Evolutionary conservation across 2,888 invertebrate genomes (phyloP).

Genomic region (Periphyllus acericola): DNA sequence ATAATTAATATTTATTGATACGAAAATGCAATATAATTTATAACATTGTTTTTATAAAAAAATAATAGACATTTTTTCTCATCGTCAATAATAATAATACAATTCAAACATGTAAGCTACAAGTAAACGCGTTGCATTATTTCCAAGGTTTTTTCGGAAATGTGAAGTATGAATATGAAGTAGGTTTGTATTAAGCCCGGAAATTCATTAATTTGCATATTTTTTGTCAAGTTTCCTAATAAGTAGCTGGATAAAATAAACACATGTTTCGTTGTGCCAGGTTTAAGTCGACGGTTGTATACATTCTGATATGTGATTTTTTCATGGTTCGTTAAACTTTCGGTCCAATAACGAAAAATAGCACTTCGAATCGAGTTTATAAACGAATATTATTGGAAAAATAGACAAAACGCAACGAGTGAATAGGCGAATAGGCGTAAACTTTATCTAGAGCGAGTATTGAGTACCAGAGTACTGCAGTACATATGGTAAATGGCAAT

Average conservation of each 20-base stretch:
- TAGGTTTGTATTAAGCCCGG: conserved; percentile 5
- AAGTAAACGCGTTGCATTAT: not conserved
- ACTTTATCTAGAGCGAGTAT: not conserved
- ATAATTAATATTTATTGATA: not conserved
- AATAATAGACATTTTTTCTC: not conserved
- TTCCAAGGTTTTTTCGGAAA: conserved; percentile 17
- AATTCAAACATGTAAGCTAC: not conserved
- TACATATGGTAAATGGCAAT: not conserved
- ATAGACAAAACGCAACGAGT: not conserved
- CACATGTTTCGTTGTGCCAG: conserved; percentile 15
- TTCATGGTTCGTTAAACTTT: not conserved
- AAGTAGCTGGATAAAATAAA: conserved; percentile 9
- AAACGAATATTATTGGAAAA: not conserved
- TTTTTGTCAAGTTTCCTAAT: conserved; percentile 1
- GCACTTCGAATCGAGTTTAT: not conserved
- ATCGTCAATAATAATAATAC: not conserved
- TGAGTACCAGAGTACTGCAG: too few species aligned
- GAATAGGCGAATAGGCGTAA: not conserved
- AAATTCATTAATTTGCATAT: conserved; percentile 13
- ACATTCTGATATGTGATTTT: not conserved
- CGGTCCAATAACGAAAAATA: not conserved
- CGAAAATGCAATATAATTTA: not conserved
- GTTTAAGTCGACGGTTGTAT: not conserved
- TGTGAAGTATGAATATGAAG: not conserved
- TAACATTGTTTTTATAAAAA: too few species aligned